phyloP scores from a whole-genome alignment of 2,113 vertebrate genomes.

The Abramis brama region DNA sequence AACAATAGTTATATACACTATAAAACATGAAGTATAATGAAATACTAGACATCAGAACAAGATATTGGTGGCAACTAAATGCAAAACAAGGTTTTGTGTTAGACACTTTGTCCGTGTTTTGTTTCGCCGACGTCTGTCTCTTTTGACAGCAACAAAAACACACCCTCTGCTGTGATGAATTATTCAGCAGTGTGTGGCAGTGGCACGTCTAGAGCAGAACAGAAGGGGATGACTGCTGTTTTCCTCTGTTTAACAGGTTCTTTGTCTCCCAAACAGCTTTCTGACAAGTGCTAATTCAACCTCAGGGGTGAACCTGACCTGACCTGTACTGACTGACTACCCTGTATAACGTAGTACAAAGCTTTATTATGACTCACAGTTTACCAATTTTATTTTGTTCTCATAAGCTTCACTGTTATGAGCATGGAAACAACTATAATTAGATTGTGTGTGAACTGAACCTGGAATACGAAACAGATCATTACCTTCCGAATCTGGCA shows the following conservation, averaged over 20 bases:
- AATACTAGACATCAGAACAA: neutral
- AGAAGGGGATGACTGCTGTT: conserved; percentile 34
- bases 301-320: conserved; percentile 15
- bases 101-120: conserved; percentile 9
- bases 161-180: conserved; percentile 46
- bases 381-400: neutral
- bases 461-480: neutral
- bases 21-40: neutral
- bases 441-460: neutral
- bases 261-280: conserved; percentile 40
- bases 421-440: neutral
- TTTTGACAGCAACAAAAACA: neutral
- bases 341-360: neutral
- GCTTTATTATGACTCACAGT: neutral
- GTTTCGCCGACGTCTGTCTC: neutral
- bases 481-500: conserved; percentile 89
- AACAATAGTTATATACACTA: neutral
- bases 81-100: neutral
- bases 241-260: conserved; percentile 40
- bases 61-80: neutral
- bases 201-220: conserved; percentile 30
- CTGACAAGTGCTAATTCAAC: conserved; percentile 21
- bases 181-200: conserved; percentile 37
- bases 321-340: neutral
- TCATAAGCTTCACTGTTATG: neutral